Conservation (phyloP, 2,888 invertebrate genomes). For the Lasioglossum morio region DNA sequence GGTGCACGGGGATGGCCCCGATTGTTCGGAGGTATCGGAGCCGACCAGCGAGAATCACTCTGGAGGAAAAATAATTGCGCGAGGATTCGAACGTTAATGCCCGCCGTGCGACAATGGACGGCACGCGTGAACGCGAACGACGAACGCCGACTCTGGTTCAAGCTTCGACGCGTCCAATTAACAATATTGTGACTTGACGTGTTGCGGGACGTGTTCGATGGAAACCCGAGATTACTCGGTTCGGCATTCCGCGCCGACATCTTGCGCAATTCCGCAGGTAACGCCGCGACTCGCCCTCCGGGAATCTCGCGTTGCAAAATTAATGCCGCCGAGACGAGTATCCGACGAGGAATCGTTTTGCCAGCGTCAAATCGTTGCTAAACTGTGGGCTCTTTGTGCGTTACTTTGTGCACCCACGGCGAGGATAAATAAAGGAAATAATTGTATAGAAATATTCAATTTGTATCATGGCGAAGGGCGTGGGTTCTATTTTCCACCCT, state of each 20-base stretch:
- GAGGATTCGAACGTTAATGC: conserved; percentile 43
- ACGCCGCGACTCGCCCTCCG: neutral
- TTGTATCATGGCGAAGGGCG: neutral
- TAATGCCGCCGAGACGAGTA: neutral
- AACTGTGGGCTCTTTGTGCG: neutral
- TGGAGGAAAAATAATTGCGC: conserved; percentile 83
- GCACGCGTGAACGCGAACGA: conserved; percentile 53
- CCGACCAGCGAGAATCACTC: conserved; percentile 78
- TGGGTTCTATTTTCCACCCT: too few species aligned
- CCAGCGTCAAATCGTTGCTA: neutral
- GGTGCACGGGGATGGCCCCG: conserved; percentile 47
- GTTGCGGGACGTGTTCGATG: neutral
- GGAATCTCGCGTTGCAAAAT: neutral
- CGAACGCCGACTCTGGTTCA: conserved; percentile 11
- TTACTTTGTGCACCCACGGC: neutral
- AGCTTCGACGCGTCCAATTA: conserved; percentile 67
- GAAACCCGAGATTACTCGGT: neutral
- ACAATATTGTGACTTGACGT: conserved; percentile 67
- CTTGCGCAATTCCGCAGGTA: neutral
- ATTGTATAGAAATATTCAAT: neutral
- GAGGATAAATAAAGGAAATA: neutral
- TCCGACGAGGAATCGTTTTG: neutral
- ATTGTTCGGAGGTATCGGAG: conserved; percentile 82
- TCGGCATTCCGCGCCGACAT: neutral
- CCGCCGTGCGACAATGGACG: conserved; percentile 45